Evolutionary conservation across 1,140 invertebrate species (phyloP).

Genomic region (Cyrtorhinus lividipennis): DNA sequence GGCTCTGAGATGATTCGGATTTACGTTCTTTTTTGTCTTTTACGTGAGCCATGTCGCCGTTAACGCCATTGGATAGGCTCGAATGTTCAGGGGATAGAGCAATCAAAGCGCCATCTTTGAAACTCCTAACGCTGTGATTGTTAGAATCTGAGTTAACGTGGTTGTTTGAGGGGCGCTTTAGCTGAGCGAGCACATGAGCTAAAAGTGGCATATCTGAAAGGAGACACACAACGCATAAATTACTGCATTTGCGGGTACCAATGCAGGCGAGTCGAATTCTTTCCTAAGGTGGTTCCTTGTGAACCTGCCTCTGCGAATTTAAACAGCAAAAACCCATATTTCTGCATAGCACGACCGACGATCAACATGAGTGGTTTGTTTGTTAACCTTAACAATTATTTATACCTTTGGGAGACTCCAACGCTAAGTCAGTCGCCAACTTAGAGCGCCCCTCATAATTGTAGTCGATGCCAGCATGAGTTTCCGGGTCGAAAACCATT

Average conservation of each 20-base stretch:
- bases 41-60: not conserved
- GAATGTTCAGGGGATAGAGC: not conserved
- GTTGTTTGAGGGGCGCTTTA: not conserved
- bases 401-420: slow-evolving; percentile 32
- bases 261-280: no score
- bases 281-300: no score
- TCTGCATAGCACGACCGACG: no score
- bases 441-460: slow-evolving; percentile 38
- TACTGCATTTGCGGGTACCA: no score
- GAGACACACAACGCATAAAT: no score
- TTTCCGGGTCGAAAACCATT: slow-evolving; percentile 54
- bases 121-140: not conserved
- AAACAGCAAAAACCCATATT: no score
- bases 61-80: not conserved
- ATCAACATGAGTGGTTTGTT: no score
- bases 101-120: not conserved
- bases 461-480: slow-evolving; percentile 40
- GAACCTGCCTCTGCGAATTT: no score
- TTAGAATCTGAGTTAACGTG: not conserved
- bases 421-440: slow-evolving; percentile 38
- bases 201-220: not conserved
- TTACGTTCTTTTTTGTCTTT: no score
- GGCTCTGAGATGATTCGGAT: no score
- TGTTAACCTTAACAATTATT: not conserved
- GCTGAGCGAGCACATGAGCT: not conserved